phyloP scores from a whole-genome alignment of 2,113 vertebrate genomes.

The Atrichornis clamosus region DNA sequence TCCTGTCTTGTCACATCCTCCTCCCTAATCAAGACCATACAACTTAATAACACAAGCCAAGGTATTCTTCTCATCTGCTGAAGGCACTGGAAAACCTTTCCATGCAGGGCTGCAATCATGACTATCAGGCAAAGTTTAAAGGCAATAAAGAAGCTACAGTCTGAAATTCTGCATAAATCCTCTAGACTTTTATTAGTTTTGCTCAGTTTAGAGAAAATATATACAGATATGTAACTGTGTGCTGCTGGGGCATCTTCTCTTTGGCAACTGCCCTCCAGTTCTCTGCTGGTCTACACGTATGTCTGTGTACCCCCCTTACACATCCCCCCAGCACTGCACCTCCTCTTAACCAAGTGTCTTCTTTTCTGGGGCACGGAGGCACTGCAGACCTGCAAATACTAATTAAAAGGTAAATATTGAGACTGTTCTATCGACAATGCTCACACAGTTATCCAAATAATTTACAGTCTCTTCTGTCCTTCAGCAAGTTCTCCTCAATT shows the following conservation, averaged over 20 bases:
- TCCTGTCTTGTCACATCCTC: background rate
- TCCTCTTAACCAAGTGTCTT: background rate
- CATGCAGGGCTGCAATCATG: background rate
- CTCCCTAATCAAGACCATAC: background rate
- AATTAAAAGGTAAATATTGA: background rate
- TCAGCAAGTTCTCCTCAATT: background rate
- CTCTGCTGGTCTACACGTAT: background rate
- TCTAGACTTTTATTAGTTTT: background rate
- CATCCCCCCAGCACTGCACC: fast-evolving
- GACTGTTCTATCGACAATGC: background rate
- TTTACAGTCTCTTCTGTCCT: background rate
- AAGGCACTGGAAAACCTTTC: background rate
- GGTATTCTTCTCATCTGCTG: background rate
- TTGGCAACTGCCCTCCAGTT: background rate
- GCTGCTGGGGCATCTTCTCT: background rate
- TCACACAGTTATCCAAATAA: background rate
- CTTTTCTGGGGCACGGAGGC: background rate
- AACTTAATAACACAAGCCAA: background rate
- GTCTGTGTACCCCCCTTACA: too few species aligned
- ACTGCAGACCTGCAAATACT: background rate
- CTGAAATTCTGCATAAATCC: background rate
- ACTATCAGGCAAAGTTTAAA: background rate
- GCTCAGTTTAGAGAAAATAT: background rate
- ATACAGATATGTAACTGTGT: background rate
- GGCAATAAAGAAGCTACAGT: background rate